phyloP scores from a whole-genome alignment of 2,888 invertebrate genomes.

The Drosophila pseudotakahashii region DNA sequence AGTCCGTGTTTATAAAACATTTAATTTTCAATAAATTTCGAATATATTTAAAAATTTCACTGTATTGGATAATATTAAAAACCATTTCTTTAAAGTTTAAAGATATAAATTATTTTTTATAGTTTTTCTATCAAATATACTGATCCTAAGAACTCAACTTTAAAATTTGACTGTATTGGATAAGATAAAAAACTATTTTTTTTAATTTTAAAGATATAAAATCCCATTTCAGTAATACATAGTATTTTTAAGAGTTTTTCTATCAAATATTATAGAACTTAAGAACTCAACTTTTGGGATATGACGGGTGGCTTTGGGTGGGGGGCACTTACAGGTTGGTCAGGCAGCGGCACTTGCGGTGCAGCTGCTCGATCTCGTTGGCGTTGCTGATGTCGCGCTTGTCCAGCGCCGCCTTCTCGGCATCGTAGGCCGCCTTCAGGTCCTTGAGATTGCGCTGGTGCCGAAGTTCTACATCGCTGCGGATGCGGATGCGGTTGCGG shows the following conservation, averaged over 20 bases:
- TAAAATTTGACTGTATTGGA: background rate
- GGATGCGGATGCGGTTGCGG: constrained; percentile 32
- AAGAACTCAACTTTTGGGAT: background rate
- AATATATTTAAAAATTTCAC: background rate
- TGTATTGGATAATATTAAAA: background rate
- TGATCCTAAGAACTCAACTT: background rate
- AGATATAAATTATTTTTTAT: too few species aligned
- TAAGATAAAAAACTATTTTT: background rate
- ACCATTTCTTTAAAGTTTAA: background rate
- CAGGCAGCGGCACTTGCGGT: constrained; percentile 86
- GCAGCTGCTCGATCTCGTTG: constrained; percentile 86
- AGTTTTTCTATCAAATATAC: background rate
- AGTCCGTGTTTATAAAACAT: too few species aligned
- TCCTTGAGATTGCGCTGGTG: constrained; percentile 84
- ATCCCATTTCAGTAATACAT: too few species aligned
- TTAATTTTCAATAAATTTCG: too few species aligned
- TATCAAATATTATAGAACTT: background rate
- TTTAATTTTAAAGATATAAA: background rate
- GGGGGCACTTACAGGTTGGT: constrained; percentile 86
- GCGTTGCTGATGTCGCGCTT: constrained; percentile 85
- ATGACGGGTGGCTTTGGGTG: background rate
- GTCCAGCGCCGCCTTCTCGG: constrained; percentile 83
- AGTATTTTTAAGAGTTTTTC: background rate
- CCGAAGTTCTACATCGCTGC: constrained; percentile 85
- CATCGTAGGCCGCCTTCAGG: constrained; percentile 83